Percentiles rank a stretch among this genome's conserved stretches.
These are phyloP conservation scores for Latrodectus geometricus DNA, from an alignment of 1,140 invertebrate species.

Conservation along the genomic window DNA sequence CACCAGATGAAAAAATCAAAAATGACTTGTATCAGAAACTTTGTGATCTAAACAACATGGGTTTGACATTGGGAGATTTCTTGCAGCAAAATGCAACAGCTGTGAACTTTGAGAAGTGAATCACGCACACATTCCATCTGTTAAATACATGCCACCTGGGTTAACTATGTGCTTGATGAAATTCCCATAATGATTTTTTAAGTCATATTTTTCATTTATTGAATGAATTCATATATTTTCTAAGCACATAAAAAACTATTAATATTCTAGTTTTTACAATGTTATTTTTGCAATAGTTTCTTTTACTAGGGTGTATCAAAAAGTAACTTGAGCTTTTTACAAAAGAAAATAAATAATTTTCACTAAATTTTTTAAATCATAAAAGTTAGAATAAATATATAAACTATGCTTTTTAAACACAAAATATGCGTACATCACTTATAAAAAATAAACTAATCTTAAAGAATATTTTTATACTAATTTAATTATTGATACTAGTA, in stretches of 20 bases:
- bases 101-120: slow-evolving; percentile 29
- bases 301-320: too few species aligned
- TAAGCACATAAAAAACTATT: neutral
- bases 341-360: too few species aligned
- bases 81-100: slow-evolving; percentile 38
- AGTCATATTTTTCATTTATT: neutral
- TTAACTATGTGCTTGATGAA: slow-evolving; percentile 45
- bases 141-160: neutral
- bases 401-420: too few species aligned
- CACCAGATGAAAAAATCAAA: slow-evolving; percentile 51
- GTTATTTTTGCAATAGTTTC: neutral
- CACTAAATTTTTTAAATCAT: too few species aligned
- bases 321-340: too few species aligned
- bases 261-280: neutral
- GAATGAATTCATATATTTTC: neutral
- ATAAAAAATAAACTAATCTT: too few species aligned
- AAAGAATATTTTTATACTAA: too few species aligned
- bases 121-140: slow-evolving; percentile 51
- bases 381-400: too few species aligned
- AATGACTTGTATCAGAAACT: slow-evolving; percentile 52
- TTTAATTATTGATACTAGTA: too few species aligned
- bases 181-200: slow-evolving; percentile 49
- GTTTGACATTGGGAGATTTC: slow-evolving; percentile 48
- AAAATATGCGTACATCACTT: too few species aligned
- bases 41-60: slow-evolving; percentile 54